Base-by-base conservation (phyloP, 2,113 vertebrate species). In the Pterophyllum scalare region DNA sequence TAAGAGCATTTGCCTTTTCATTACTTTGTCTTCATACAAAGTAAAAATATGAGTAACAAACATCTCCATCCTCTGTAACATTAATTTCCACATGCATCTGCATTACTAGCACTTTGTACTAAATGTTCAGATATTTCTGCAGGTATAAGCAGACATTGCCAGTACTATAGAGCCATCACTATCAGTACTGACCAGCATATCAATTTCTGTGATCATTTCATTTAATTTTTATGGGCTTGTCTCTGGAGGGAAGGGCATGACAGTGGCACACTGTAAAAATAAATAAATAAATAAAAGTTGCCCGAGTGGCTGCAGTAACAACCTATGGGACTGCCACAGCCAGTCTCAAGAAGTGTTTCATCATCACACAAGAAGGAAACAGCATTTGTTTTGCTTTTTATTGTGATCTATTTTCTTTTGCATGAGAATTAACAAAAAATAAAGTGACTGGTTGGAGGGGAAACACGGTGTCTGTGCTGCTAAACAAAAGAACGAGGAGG, bases 171-270 rank as follows among this genome's bases (percentile, higher is more conserved):
- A 54, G 52, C 74, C 19, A 43, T 33, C 46, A n/a, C 7, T 20
- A 10, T 6, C 20, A 9, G 3, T 19, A 19, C 15, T 49, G 14
- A 3, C 15, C 49, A 19, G 19, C 19, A 10, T 10, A 85, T 77
- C 59, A 54, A 60, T 80, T 52, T 79, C 84, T 79, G 77, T 87
- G 43, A 75, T 80, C 83, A 83, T 83, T 87, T 70, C 52, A 38
- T 56, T 70, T 52, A 17, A 79, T 83, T 84, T 78, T 38, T 19
- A 57, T 24, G 19, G 20, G 19, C 12, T 79, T 22, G 28, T 87
- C 67, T 72, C 60, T 22, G 24, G 67, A 75, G 80, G 19, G 31
- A 49, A 19, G 28, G 6, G 61, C 60, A 58, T 17, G 58, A 13
- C 15, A 70, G 78, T 10, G 56, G 31, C 52, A 75, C 0, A 28